phyloP scores from a whole-genome alignment of 2,888 invertebrate genomes.

The Phaedon cochleariae region DNA sequence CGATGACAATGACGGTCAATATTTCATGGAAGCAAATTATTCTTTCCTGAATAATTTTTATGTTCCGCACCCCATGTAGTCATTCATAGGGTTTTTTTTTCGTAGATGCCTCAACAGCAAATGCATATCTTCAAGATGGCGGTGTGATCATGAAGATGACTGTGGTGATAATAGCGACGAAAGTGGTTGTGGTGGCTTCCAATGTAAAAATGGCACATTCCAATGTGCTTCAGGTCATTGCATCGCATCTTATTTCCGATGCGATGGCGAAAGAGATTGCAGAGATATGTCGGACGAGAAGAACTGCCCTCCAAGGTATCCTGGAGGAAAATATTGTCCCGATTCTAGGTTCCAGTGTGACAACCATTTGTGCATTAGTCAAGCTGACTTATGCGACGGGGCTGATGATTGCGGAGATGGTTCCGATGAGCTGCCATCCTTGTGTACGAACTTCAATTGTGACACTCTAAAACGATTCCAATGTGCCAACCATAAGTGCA shows the following conservation, averaged over 20 bases:
- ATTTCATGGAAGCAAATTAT: too few relatives aligned
- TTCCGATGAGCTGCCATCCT: slow-evolving; percentile 82
- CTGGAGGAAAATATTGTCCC: slow-evolving; percentile 87
- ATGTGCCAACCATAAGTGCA: slow-evolving; percentile 88
- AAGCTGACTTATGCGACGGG: slow-evolving; percentile 91
- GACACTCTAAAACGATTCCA: slow-evolving; percentile 86
- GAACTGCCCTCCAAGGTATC: slow-evolving; percentile 88
- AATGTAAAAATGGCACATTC: slow-evolving; percentile 91
- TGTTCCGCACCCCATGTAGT: too few relatives aligned
- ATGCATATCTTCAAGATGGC: slow-evolving; percentile 91
- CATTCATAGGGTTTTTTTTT: not conserved
- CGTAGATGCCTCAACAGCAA: slow-evolving; percentile 79
- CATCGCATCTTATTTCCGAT: slow-evolving; percentile 86
- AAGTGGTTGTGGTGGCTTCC: slow-evolving; percentile 80
- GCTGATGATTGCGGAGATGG: slow-evolving; percentile 93
- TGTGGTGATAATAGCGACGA: slow-evolving; percentile 96
- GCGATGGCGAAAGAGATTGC: slow-evolving; percentile 91
- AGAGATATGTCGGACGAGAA: slow-evolving; percentile 90
- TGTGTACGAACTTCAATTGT: slow-evolving; percentile 87
- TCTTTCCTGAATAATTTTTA: too few relatives aligned
- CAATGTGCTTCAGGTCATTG: slow-evolving; percentile 94
- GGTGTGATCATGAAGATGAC: slow-evolving; percentile 96
- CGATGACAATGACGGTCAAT: too few relatives aligned
- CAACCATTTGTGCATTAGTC: slow-evolving; percentile 91
- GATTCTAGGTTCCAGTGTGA: slow-evolving; percentile 90